Evolutionary conservation across 2,797 vertebrate species (phyloP).

Genomic region (Hemibagrus guttatus): DNA sequence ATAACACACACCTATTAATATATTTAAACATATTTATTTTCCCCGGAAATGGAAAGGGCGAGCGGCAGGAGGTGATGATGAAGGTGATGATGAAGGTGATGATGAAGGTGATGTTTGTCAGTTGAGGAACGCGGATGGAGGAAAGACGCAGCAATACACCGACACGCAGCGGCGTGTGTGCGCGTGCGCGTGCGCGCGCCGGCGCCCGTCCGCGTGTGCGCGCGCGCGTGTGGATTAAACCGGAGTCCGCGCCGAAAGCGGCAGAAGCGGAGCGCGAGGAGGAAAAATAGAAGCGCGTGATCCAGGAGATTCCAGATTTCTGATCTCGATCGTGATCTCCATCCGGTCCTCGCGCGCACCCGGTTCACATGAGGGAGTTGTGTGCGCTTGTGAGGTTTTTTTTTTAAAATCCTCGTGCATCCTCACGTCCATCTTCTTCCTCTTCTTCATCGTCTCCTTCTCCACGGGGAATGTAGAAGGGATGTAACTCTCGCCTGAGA

Average conservation of each 20-base stretch:
- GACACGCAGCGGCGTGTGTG: too few relatives aligned
- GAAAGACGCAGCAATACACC: neutral
- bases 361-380: neutral
- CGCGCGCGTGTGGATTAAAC: conserved; percentile 3
- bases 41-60: neutral
- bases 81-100: neutral
- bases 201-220: neutral
- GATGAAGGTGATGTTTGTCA: neutral
- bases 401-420: neutral
- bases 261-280: neutral
- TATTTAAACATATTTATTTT: neutral
- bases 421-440: neutral
- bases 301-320: neutral
- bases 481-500: conserved; percentile 8
- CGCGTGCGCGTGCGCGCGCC: neutral
- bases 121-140: neutral
- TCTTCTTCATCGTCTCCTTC: neutral
- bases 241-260: neutral
- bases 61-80: neutral
- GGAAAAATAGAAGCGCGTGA: neutral
- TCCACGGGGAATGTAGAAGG: neutral
- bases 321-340: neutral
- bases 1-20: neutral
- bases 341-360: conserved; percentile 1
- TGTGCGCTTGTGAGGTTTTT: neutral